Base-by-base conservation (phyloP, 2,113 vertebrate genomes). In the Erythrocercus mccallii region DNA sequence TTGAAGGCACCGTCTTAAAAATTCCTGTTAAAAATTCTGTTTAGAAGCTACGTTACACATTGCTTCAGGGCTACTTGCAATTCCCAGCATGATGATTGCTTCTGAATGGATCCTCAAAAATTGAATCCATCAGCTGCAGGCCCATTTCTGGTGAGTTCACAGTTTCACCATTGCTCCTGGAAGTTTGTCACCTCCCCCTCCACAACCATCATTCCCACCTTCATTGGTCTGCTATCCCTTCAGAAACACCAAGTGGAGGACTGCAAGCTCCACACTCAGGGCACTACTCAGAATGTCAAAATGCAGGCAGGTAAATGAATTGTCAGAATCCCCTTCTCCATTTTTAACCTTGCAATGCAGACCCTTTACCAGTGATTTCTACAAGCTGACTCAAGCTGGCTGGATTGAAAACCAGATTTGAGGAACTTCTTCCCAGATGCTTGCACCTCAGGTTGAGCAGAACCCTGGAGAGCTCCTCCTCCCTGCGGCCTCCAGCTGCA, bases 391-490 rank as follows among this genome's bases (percentile, higher is more conserved):
- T 73, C 33, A 25, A 42, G 24, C 31, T 71, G 47, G 44, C 53
- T 44, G 72, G 38, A 37, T 31, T 4, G 2, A 81, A 72, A 68
- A 51, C 19, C 54, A 64, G 25, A 38, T 92, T 51, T 50, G 47
- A 92, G 68, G 60, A 33, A 42, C 69, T 91, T 77, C 72, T 90
- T 24, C 88, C 91, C 82, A 93, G 12, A 81, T 84, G 28, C 57
- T 53, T 81, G 48, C 76, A 91, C 65, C 73, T 95, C 56, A 81
- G 40, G 61, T 74, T 81, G 40, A 96, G 77, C 95, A 96, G 96
- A 97, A 97, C 92, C 95, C 94, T 95, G 95, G 96, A 97, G 96
- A 95, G 95, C 96, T 97, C 84, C 81, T 62, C 62, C 54, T 78
- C 35, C 65, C 71, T 9, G 13, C 0, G 0, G 80, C 64, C 69